A percentile compares a stretch with the other conserved stretches of the same genome.
phyloP scores from a whole-genome alignment of 2,888 invertebrate species.

The Sycophila texana region DNA sequence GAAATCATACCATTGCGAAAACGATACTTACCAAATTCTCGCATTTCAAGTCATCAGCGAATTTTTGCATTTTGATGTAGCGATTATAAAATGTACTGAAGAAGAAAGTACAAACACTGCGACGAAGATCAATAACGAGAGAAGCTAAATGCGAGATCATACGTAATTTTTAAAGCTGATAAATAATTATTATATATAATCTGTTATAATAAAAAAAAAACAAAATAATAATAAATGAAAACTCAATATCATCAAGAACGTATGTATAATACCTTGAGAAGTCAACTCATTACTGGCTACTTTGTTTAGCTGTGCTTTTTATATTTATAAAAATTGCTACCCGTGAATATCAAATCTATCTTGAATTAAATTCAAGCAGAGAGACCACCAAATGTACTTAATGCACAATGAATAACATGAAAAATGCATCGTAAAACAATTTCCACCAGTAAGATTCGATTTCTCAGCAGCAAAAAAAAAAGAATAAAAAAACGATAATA shows the following conservation, averaged over 20 bases:
- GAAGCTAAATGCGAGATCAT: constrained; percentile 35
- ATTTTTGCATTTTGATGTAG: constrained; percentile 18
- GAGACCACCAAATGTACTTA: neutral
- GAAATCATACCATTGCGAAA: neutral
- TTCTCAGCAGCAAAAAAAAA: constrained; percentile 10
- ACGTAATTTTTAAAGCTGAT: constrained; percentile 44
- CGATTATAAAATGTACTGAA: constrained; percentile 38
- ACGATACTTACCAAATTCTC: constrained; percentile 36
- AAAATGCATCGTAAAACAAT: neutral
- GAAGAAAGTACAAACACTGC: constrained; percentile 43
- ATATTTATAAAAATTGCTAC: neutral
- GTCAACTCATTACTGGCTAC: constrained; percentile 13
- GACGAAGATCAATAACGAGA: constrained; percentile 25
- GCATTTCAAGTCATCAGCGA: constrained; percentile 27
- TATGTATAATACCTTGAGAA: constrained; percentile 29
- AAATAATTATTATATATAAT: constrained; percentile 42
- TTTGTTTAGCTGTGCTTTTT: neutral
- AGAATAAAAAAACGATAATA: constrained; percentile 13
- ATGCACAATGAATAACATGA: neutral
- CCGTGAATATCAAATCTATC: neutral
- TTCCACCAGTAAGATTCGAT: constrained; percentile 14
- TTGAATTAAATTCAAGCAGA: neutral
- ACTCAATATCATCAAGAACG: constrained; percentile 34
- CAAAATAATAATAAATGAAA: no score
- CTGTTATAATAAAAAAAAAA: constrained; percentile 44